These are phyloP conservation scores for Poecilia gillii DNA, from an alignment of 2,797 vertebrate species.

Conservation along the genomic window DNA sequence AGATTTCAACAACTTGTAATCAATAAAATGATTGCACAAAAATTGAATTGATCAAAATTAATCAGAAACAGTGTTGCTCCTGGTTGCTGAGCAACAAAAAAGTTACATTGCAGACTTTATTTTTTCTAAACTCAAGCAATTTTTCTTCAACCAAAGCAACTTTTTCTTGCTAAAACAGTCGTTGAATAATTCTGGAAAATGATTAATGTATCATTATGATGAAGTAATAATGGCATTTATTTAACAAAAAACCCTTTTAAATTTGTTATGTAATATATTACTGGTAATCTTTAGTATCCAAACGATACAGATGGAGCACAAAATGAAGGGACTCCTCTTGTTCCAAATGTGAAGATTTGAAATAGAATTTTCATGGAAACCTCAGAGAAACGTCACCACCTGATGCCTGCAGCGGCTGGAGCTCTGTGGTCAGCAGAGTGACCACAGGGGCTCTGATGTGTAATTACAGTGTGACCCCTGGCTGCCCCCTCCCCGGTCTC, in stretches of 20 bases:
- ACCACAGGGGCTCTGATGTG: slow-evolving; percentile 75
- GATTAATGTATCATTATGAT: background rate
- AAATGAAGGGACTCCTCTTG: background rate
- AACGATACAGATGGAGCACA: background rate
- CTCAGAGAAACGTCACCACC: slow-evolving; percentile 11
- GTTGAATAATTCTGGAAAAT: background rate
- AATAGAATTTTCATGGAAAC: background rate
- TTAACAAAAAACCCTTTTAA: background rate
- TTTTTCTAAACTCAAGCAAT: background rate
- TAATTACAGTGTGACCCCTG: slow-evolving; percentile 77
- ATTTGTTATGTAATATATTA: background rate
- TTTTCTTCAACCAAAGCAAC: background rate
- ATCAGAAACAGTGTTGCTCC: background rate
- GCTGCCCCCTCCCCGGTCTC: slow-evolving; percentile 53
- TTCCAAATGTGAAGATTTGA: slow-evolving; percentile 2
- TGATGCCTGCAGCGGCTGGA: slow-evolving; percentile 29
- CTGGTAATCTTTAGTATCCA: background rate
- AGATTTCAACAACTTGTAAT: background rate
- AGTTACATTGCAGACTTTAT: background rate
- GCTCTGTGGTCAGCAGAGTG: slow-evolving; percentile 51
- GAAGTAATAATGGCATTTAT: background rate
- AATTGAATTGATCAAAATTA: background rate
- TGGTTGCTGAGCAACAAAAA: background rate
- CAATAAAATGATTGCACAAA: background rate
- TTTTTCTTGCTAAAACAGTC: background rate